Base-by-base conservation (phyloP, 53 echinoderm and acorn worm species). In the Crossaster papposus region DNA sequence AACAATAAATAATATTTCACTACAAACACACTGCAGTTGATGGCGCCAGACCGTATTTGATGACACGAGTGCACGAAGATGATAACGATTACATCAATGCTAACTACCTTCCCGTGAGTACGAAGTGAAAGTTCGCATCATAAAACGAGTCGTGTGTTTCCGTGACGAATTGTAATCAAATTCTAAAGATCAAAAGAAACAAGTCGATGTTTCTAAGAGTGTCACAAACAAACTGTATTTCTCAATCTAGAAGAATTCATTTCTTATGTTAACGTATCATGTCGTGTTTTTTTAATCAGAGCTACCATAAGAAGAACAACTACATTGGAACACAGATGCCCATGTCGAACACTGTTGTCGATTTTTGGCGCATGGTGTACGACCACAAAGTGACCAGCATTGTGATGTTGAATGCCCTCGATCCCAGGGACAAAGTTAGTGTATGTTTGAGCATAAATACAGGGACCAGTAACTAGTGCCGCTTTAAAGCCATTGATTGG, bases 31-130 rank as follows among this genome's bases (percentile, higher is more conserved):
- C 14, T 80, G 31, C 65, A 95, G 95, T 82, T 33, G 95, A 95
- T 76, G 84, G 79, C 26, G 77, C 85, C 30, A 85, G 95, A 50
- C 95, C 95, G 18, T 93, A 91, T 31, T 79, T 95, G 72, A 91
- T 93, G 89, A 93, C 95, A 4, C 76, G 70, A 4, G 91, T 91
- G 12, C 87, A 54, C 3, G 81, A 86, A 0, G 33, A 64, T 29
- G 91, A 90, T 23, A 95, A 81, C 77, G 93, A 95, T 83, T 95
- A 95, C 83, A 92, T 95, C 89, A 95, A 93, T 70, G 95, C 93
- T 11, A 90, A 91, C 9, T 95, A 89, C 36, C 51, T 95, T 22
- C 89, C 85, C 28, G 93, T 94, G 71, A 92, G 94, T 92, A 58
- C 58, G 2, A 58, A 18, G 22, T 58, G 12, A 3, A 2, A 18